Conservation (phyloP, 2,888 invertebrate species). For the Latrodectus hesperus region DNA sequence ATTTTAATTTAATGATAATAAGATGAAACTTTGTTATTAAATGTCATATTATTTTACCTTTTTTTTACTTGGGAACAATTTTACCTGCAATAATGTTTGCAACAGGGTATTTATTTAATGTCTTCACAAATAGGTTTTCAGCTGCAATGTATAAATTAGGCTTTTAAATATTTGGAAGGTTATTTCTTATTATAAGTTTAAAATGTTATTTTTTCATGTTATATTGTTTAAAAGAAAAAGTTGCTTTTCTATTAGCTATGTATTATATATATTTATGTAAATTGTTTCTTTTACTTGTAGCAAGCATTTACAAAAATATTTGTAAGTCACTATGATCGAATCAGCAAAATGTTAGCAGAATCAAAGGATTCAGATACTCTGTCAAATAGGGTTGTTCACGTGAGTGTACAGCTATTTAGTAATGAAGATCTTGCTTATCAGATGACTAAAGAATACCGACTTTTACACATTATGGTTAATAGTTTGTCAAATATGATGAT, state of each 20-base stretch:
- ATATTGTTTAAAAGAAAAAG: no score
- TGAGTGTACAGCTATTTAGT: constrained; percentile 95
- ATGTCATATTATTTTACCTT: no score
- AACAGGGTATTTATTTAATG: no score
- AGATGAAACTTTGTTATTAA: no score
- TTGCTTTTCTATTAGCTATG: background rate
- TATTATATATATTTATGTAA: background rate
- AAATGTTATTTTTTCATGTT: no score
- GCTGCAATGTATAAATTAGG: no score
- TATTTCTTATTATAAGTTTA: no score
- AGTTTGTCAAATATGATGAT: constrained; percentile 94
- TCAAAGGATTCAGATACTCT: constrained; percentile 91
- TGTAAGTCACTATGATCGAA: constrained; percentile 96
- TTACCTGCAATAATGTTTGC: no score
- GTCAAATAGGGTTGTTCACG: constrained; percentile 96
- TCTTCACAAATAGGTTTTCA: no score
- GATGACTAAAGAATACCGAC: constrained; percentile 91
- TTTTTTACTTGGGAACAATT: no score
- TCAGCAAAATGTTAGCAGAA: constrained; percentile 89
- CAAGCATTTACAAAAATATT: constrained; percentile 94
- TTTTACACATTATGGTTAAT: constrained; percentile 94
- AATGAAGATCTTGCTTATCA: constrained; percentile 92
- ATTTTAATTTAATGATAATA: no score
- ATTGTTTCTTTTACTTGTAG: constrained; percentile 74
- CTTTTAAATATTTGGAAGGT: no score